Evolutionary conservation across 2,888 invertebrate genomes (phyloP).

Genomic region (Incurvaria masculella): DNA sequence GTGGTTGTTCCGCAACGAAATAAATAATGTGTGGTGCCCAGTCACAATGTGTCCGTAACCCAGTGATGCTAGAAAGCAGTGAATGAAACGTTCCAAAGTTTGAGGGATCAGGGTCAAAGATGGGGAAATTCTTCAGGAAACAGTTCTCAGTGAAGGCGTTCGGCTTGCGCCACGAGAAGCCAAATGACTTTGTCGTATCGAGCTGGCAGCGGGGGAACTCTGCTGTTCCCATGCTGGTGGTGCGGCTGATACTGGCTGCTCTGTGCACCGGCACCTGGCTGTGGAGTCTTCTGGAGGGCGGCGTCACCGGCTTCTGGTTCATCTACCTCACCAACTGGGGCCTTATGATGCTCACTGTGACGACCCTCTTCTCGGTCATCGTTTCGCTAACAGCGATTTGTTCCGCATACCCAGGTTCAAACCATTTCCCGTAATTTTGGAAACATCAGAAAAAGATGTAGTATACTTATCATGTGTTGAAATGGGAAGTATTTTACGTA

Average conservation of each 20-base stretch:
- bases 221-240: conserved; percentile 31
- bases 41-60: too few species aligned
- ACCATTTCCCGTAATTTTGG: too few species aligned
- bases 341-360: conserved; percentile 27
- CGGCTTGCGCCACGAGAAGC: conserved; percentile 23
- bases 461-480: too few species aligned
- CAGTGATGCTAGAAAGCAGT: too few species aligned
- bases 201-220: conserved; percentile 47
- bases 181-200: conserved; percentile 41
- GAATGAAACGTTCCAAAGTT: too few species aligned
- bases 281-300: conserved; percentile 30
- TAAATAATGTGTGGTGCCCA: too few species aligned
- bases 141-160: neutral
- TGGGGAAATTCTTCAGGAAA: neutral
- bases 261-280: conserved; percentile 27
- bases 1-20: too few species aligned
- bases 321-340: conserved; percentile 49
- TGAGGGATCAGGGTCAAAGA: too few species aligned
- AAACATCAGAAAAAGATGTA: too few species aligned
- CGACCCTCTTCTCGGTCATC: conserved; percentile 27
- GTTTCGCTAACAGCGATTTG: conserved; percentile 27
- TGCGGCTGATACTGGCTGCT: conserved; percentile 27
- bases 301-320: conserved; percentile 27
- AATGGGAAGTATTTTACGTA: too few species aligned
- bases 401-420: conserved; percentile 13